These are phyloP conservation scores for Lydus trimaculatus DNA, from an alignment of 2,888 invertebrate species.

Conservation along the genomic window DNA sequence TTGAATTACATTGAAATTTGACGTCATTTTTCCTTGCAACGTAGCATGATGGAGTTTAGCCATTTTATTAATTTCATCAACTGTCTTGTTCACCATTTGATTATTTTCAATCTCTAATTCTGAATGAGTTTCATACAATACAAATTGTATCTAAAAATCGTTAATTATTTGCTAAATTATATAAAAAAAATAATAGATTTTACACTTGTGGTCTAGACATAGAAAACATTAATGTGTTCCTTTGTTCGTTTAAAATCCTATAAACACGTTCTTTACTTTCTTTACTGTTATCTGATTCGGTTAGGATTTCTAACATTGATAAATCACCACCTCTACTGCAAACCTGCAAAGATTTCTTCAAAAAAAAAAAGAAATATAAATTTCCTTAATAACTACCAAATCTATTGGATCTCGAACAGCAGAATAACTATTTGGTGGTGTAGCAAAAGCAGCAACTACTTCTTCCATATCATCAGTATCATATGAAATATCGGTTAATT, in stretches of 20 bases:
- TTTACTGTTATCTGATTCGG: constrained; percentile 71
- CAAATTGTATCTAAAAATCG: constrained; percentile 71
- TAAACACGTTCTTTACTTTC: constrained; percentile 69
- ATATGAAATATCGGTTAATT: constrained; percentile 62
- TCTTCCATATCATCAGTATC: constrained; percentile 66
- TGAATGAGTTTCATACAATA: constrained; percentile 84
- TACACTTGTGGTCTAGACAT: constrained; percentile 79
- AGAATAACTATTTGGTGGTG: constrained; percentile 83
- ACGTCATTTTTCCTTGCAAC: constrained; percentile 52
- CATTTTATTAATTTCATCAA: constrained; percentile 74
- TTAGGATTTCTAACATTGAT: constrained; percentile 75
- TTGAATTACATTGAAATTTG: neutral
- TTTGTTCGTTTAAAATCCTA: constrained; percentile 77
- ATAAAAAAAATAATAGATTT: neutral
- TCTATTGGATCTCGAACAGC: constrained; percentile 82
- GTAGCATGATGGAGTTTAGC: constrained; percentile 74
- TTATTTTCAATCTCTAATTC: constrained; percentile 77
- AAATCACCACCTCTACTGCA: constrained; percentile 81
- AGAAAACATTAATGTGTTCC: constrained; percentile 74
- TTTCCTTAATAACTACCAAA: constrained; percentile 59
- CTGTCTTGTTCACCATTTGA: constrained; percentile 73
- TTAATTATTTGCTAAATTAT: constrained; percentile 6
- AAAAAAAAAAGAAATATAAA: constrained; percentile 5
- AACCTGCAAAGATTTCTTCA: constrained; percentile 54
- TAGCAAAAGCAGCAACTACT: constrained; percentile 73